Evolutionary conservation across 2,888 invertebrate species (phyloP).

Genomic region (Loripinus fragilis): DNA sequence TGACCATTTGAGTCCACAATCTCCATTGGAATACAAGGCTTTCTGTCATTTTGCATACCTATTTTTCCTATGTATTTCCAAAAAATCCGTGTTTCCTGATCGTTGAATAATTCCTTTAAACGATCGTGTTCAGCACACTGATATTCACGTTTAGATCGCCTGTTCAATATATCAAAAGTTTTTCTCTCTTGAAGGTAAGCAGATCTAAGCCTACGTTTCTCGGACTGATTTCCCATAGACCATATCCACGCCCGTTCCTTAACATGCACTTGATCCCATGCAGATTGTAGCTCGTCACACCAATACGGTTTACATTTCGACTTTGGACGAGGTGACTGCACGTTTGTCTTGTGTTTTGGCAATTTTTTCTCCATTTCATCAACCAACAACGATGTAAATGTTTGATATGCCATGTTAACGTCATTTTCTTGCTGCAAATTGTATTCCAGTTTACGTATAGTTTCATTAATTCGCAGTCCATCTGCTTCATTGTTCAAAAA

Average conservation of each 20-base stretch:
- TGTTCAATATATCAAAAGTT: conserved; percentile 25
- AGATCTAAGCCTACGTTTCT: conserved; percentile 16
- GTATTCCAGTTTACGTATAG: not conserved
- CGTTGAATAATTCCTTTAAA: not conserved
- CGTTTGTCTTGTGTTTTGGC: not conserved
- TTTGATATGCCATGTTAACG: not conserved
- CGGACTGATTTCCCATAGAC: not conserved
- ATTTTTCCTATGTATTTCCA: conserved; percentile 39
- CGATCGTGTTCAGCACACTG: conserved; percentile 18
- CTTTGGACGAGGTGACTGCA: not conserved
- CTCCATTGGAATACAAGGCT: conserved; percentile 24
- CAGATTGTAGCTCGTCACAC: conserved; percentile 6
- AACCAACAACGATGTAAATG: not conserved
- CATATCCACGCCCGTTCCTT: conserved; percentile 26
- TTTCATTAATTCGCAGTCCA: not conserved
- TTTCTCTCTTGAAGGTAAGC: conserved; percentile 4
- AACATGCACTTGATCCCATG: conserved; percentile 13
- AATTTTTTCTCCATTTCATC: conserved; percentile 17
- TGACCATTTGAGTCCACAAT: conserved; percentile 19
- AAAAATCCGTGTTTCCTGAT: conserved; percentile 21
- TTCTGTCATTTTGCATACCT: conserved; percentile 21
- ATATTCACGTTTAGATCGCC: conserved; percentile 26
- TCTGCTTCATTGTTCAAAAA: not conserved
- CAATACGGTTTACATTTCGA: conserved; percentile 10
- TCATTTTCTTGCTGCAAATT: not conserved